Evolutionary conservation across 2,888 invertebrate genomes (phyloP).

Genomic region (Chaetogeoica ovagalla): DNA sequence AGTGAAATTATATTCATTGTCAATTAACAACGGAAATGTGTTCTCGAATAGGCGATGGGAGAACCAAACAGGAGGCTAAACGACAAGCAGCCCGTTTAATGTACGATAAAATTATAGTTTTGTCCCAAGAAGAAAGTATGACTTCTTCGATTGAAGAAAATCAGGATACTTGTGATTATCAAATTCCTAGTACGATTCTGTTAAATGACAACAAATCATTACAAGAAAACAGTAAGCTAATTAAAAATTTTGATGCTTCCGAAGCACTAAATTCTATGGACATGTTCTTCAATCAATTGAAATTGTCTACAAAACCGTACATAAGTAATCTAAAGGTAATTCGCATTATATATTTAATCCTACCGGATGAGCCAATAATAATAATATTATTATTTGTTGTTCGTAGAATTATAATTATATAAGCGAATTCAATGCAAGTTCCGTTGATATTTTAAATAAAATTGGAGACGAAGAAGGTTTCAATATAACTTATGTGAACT

Average conservation of each 20-base stretch:
- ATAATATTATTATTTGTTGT: neutral
- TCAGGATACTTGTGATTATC: neutral
- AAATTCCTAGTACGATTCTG: neutral
- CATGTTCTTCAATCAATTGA: neutral
- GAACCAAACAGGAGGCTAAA: too few relatives aligned
- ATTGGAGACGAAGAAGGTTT: slow-evolving; percentile 26
- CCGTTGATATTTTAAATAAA: neutral
- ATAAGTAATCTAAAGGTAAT: slow-evolving; percentile 25
- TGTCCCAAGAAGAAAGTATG: neutral
- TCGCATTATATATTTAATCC: neutral
- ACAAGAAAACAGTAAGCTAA: neutral
- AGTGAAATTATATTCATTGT: too few relatives aligned
- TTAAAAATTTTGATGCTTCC: neutral
- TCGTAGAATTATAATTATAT: neutral
- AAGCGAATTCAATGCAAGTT: neutral
- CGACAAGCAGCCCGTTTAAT: too few relatives aligned
- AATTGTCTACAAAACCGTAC: neutral
- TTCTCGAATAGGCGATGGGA: too few relatives aligned
- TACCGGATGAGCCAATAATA: neutral
- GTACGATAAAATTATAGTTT: too few relatives aligned
- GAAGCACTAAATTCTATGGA: neutral
- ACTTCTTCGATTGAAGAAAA: too few relatives aligned
- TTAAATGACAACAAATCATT: neutral
- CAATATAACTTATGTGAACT: neutral
- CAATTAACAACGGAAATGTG: too few relatives aligned